A percentile compares a stretch with the other conserved stretches of the same genome.
Conservation (phyloP, 2,113 vertebrate species). For the Mormoops blainvillei region DNA sequence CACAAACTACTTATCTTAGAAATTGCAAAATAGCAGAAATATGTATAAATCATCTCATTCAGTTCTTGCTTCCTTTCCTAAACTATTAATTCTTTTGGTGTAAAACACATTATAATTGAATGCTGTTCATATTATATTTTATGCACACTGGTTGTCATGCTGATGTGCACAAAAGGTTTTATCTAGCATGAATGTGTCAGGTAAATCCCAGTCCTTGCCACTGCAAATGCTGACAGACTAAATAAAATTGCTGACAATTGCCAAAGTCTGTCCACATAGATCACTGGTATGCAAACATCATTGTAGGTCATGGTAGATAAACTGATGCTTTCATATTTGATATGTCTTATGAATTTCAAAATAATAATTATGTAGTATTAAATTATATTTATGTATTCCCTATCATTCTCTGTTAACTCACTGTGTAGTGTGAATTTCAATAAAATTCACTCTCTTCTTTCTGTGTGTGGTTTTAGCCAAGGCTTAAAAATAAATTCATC, state of each 20-base stretch:
- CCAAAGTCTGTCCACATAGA: slow-evolving; percentile 20
- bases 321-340: not conserved
- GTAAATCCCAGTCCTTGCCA: slow-evolving; percentile 33
- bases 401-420: not conserved
- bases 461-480: not conserved
- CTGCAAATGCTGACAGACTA: slow-evolving; percentile 47
- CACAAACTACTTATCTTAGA: not conserved
- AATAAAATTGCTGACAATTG: slow-evolving; percentile 54
- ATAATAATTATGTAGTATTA: not conserved
- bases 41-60: not conserved
- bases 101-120: slow-evolving; percentile 35
- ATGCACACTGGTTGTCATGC: not conserved
- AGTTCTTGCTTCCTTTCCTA: slow-evolving; percentile 4
- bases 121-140: not conserved
- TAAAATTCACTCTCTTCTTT: not conserved
- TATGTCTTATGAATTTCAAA: slow-evolving; percentile 17
- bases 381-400: not conserved
- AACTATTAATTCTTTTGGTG: not conserved
- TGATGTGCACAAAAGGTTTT: slow-evolving; percentile 51
- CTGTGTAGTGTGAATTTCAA: not conserved
- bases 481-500: slow-evolving; percentile 22
- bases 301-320: not conserved
- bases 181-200: slow-evolving; percentile 13
- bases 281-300: slow-evolving; percentile 26
- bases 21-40: slow-evolving; percentile 5